Evolutionary conservation across 2,888 invertebrate species (phyloP).

Genomic region (Himalopsyche kuldschensis): DNA sequence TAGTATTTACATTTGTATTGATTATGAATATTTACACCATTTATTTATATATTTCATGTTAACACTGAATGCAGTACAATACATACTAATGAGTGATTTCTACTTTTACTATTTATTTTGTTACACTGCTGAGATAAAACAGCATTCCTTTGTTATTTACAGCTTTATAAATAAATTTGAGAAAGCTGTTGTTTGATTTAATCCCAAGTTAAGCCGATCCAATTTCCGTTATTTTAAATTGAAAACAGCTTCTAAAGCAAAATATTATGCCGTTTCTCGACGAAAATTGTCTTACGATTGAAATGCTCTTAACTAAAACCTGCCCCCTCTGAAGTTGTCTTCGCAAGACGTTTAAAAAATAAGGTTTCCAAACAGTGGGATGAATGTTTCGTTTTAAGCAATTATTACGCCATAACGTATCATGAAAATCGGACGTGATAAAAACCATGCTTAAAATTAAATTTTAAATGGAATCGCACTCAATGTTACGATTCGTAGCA

Average conservation of each 20-base stretch:
- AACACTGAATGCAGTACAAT: too few relatives aligned
- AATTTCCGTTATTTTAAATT: conserved; percentile 28
- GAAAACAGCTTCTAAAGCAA: conserved; percentile 3
- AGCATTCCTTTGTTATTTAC: neutral
- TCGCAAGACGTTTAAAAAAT: neutral
- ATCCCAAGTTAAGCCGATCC: conserved; percentile 4
- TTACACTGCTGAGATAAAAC: neutral
- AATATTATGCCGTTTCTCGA: neutral
- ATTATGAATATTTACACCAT: too few relatives aligned
- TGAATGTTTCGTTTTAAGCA: too few relatives aligned
- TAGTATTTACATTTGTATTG: too few relatives aligned
- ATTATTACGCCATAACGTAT: too few relatives aligned
- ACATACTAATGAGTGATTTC: too few relatives aligned
- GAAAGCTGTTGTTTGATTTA: conserved; percentile 2
- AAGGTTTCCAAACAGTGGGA: neutral
- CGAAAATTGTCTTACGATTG: neutral
- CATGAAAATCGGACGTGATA: too few relatives aligned
- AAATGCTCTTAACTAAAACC: neutral
- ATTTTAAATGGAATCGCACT: too few relatives aligned
- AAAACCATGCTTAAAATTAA: too few relatives aligned
- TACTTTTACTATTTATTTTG: neutral
- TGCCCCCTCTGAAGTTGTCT: neutral
- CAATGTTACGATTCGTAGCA: too few relatives aligned
- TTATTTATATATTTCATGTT: too few relatives aligned
- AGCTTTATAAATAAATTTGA: neutral